phyloP scores from a whole-genome alignment of 2,113 vertebrate species.

The Heterochromis multidens region DNA sequence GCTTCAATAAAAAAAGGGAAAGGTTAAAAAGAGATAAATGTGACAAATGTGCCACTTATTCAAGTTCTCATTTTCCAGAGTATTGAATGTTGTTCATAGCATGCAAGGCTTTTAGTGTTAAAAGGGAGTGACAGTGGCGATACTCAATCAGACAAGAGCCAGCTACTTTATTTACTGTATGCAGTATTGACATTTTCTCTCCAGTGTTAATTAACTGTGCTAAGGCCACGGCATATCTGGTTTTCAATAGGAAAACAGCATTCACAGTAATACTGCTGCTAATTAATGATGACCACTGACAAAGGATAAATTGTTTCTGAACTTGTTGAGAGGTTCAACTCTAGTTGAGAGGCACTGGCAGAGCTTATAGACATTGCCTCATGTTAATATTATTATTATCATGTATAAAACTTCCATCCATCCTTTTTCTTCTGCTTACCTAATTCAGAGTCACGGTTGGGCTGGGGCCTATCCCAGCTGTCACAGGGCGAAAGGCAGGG shows the following conservation, averaged over 20 bases:
- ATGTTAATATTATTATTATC: not conserved
- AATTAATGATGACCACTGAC: not conserved
- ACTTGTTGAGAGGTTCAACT: not conserved
- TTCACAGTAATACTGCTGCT: not conserved
- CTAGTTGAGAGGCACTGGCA: not conserved
- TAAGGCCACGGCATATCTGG: not conserved
- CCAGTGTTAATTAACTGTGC: not conserved
- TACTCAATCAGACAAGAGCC: constrained; percentile 1
- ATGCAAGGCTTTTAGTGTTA: constrained; percentile 24
- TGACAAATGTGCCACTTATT: not conserved
- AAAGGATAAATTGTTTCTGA: not conserved
- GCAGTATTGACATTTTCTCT: not conserved
- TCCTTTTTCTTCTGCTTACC: not conserved
- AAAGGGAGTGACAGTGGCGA: not conserved
- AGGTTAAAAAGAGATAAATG: not conserved
- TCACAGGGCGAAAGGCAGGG: not conserved
- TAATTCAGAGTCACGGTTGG: not conserved
- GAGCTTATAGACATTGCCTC: not conserved
- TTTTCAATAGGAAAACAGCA: not conserved
- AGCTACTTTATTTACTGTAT: not conserved
- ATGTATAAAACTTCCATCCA: not conserved
- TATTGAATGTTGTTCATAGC: constrained; percentile 25
- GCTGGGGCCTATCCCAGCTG: not conserved
- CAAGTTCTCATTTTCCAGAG: constrained; percentile 27
- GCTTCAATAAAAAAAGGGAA: not conserved